Conservation (phyloP, 2,888 invertebrate species). For the Heterodera filipjevi region DNA sequence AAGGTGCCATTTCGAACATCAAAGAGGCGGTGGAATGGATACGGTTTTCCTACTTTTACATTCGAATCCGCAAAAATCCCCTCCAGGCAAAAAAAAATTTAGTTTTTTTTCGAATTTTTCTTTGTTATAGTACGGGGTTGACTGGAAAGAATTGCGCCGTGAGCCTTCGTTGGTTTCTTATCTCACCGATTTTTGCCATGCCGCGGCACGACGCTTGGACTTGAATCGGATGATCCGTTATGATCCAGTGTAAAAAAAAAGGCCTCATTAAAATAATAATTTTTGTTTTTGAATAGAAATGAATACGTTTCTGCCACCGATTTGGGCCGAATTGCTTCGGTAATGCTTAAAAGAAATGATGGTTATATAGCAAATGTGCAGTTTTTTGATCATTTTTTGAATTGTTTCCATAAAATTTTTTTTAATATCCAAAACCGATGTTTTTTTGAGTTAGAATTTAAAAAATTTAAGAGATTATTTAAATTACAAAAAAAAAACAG, state of each 20-base stretch:
- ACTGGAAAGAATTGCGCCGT: slow-evolving; percentile 68
- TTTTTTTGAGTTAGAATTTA: too few relatives aligned
- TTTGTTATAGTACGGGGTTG: slow-evolving; percentile 73
- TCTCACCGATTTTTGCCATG: slow-evolving; percentile 78
- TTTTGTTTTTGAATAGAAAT: slow-evolving; percentile 44
- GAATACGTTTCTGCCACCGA: slow-evolving; percentile 70
- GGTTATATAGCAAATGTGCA: too few relatives aligned
- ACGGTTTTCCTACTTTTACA: slow-evolving; percentile 92
- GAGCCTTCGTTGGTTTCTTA: slow-evolving; percentile 81
- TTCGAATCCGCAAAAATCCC: slow-evolving; percentile 90
- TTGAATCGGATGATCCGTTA: slow-evolving; percentile 91
- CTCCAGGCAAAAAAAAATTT: slow-evolving; percentile 65
- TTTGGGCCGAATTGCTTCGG: slow-evolving; percentile 89
- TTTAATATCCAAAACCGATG: too few relatives aligned
- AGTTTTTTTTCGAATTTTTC: background rate
- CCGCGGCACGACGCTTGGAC: slow-evolving; percentile 83
- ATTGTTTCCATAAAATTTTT: background rate
- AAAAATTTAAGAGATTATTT: too few relatives aligned
- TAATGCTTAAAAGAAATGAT: too few relatives aligned
- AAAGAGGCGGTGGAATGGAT: slow-evolving; percentile 97
- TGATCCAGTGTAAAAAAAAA: slow-evolving; percentile 73
- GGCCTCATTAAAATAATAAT: background rate
- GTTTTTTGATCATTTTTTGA: too few relatives aligned
- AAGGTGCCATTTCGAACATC: slow-evolving; percentile 93
- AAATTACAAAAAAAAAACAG: too few relatives aligned